Base-by-base conservation (phyloP, 37 sponge, comb jelly and placozoan species). In the Beroe ovata region DNA sequence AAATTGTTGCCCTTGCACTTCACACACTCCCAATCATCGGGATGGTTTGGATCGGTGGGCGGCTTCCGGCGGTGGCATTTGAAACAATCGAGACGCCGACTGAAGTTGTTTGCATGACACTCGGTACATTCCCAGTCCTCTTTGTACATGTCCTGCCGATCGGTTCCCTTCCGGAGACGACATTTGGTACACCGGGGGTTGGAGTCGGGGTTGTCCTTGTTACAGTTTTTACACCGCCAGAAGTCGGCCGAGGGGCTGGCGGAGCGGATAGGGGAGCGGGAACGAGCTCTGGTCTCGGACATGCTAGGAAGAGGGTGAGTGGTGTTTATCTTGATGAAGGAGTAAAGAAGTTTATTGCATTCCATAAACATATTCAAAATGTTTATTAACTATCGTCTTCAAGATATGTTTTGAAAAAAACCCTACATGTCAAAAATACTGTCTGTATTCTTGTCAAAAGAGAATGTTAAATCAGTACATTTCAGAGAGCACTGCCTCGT, bases 31-130 rank as follows among this genome's bases (percentile, higher is more conserved):
- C 63, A 62, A 16, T 62, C 63, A 16, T 62, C 63, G 4, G 63
- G 63, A 25, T 26, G 29, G 4, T 62, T 16, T 6, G 63, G 63
- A 16, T 62, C 63, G 19, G 29, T 16, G 6, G 63, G 63, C 4
- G 63, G 63, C 21, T 62, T 62, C 63, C 19, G 8, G 29, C 22
- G 8, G 63, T 62, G 63, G 63, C 63, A 62, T 23, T 62, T 62
- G 63, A n/a, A 62, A 25, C 63, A 62, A 16, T 62, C 63, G 63
- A 62, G 23, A 26, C 63, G 23, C 4, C 63, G 63, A 25, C 28
- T 26, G 63, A 62, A 62, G 63, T 62, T 62, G 63, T 26, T 62
- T 14, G 63, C 63, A 3, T 25, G 3, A 62, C 63, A 62, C 19
- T 25, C 28, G 21, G 22, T 4, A 16, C 63, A 62, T 25, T 62